A percentile compares a stretch with the other conserved stretches of the same genome.
These are phyloP conservation scores for Pipistrellus nathusii DNA, from an alignment of 2,797 vertebrate genomes.

Conservation along the genomic window DNA sequence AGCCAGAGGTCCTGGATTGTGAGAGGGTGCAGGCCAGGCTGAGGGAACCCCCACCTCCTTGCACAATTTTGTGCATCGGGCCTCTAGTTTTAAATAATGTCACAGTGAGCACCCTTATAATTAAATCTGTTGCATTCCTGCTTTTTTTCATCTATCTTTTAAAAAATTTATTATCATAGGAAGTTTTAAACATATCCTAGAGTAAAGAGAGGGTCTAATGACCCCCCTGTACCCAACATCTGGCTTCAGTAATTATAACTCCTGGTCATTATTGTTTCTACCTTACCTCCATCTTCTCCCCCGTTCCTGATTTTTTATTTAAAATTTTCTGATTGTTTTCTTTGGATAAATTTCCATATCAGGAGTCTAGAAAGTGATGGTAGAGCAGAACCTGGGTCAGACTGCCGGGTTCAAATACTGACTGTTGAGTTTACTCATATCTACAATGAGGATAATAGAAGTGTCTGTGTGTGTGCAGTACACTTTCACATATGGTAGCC, in stretches of 20 bases:
- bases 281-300: neutral
- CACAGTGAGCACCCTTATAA: neutral
- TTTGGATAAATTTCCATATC: neutral
- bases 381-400: neutral
- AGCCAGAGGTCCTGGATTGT: too few relatives aligned
- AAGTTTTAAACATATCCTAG: neutral
- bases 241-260: neutral
- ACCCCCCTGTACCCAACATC: neutral
- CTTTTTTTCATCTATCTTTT: neutral
- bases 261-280: neutral
- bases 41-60: too few relatives aligned
- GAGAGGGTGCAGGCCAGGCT: too few relatives aligned
- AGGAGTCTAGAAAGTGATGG: neutral
- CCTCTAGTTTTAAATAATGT: neutral
- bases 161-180: neutral
- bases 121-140: slow-evolving; percentile 25
- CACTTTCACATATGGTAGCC: neutral
- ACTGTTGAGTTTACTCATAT: neutral
- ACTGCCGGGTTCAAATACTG: neutral
- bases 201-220: neutral
- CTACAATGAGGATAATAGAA: neutral
- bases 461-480: neutral
- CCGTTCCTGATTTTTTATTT: neutral
- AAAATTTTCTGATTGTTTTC: slow-evolving; percentile 5
- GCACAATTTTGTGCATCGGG: too few relatives aligned